Percentiles rank a stretch among this genome's conserved stretches.
Conservation (phyloP, 2,888 invertebrate genomes). For the Nebria brevicollis region DNA sequence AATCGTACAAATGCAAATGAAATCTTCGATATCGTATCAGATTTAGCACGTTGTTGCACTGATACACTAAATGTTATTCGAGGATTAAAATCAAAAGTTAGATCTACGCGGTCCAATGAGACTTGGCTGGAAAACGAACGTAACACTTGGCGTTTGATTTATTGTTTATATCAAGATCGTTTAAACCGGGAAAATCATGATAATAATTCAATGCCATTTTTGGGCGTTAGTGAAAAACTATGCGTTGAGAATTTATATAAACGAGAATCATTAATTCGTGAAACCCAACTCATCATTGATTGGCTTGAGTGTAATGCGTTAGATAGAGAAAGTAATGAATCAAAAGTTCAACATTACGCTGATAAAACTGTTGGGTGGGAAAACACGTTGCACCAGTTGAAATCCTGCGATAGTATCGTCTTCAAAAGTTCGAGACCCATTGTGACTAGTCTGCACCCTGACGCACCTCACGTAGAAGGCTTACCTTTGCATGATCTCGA, state of each 20-base stretch:
- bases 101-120: constrained; percentile 55
- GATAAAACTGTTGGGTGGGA: constrained; percentile 90
- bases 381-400: constrained; percentile 83
- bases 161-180: constrained; percentile 85
- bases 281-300: constrained; percentile 87
- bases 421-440: constrained; percentile 69
- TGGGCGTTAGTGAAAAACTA: constrained; percentile 69
- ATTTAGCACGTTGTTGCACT: constrained; percentile 60
- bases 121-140: constrained; percentile 81
- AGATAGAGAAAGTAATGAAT: constrained; percentile 62
- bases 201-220: constrained; percentile 57
- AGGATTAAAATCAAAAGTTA: constrained; percentile 59
- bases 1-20: constrained; percentile 57
- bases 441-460: constrained; percentile 84
- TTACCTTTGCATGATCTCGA: constrained; percentile 87
- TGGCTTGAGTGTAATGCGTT: constrained; percentile 89
- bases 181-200: constrained; percentile 63
- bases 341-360: constrained; percentile 76
- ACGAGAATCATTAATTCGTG: constrained; percentile 67
- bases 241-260: constrained; percentile 69
- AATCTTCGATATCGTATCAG: constrained; percentile 58
- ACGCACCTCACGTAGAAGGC: constrained; percentile 84
- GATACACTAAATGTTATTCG: constrained; percentile 59
- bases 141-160: constrained; percentile 88
- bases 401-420: constrained; percentile 66